phyloP scores from a whole-genome alignment of 2,888 invertebrate genomes.

The Coelinius sp. region DNA sequence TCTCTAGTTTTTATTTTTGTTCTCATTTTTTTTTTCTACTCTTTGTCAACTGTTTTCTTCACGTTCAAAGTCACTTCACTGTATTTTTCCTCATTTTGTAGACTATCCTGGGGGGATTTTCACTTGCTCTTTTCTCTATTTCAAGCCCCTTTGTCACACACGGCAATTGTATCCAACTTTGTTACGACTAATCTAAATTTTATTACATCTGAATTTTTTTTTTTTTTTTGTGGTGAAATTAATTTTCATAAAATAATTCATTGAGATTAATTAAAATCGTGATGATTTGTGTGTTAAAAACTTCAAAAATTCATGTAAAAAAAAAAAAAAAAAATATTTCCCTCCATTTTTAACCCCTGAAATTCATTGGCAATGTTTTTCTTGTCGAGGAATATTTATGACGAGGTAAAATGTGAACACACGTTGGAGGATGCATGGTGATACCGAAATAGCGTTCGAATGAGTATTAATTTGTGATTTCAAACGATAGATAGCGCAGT shows the following conservation, averaged over 20 bases:
- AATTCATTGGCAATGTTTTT: slow-evolving; percentile 19
- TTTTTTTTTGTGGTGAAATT: no score
- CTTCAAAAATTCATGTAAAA: background rate
- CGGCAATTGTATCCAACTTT: background rate
- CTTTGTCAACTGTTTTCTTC: background rate
- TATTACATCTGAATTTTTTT: background rate
- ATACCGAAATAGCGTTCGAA: slow-evolving; percentile 29
- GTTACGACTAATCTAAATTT: slow-evolving; percentile 11
- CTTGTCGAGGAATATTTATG: slow-evolving; percentile 21
- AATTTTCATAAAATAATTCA: no score
- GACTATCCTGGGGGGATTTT: slow-evolving; percentile 26
- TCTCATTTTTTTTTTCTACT: slow-evolving; percentile 32
- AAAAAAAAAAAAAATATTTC: background rate
- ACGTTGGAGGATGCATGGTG: slow-evolving; percentile 18
- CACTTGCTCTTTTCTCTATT: slow-evolving; percentile 18
- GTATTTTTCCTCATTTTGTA: slow-evolving; percentile 9
- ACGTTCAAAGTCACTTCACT: background rate
- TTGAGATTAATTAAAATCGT: no score
- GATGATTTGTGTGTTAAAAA: no score
- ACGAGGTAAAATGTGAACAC: slow-evolving; percentile 26
- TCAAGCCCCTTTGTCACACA: background rate
- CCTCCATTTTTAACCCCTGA: background rate
- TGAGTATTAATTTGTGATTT: slow-evolving; percentile 22
- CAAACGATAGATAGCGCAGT: slow-evolving; percentile 17
- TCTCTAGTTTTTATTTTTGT: background rate